These are phyloP conservation scores for Misgurnus anguillicaudatus DNA, from an alignment of 2,113 vertebrate species.

Conservation along the genomic window DNA sequence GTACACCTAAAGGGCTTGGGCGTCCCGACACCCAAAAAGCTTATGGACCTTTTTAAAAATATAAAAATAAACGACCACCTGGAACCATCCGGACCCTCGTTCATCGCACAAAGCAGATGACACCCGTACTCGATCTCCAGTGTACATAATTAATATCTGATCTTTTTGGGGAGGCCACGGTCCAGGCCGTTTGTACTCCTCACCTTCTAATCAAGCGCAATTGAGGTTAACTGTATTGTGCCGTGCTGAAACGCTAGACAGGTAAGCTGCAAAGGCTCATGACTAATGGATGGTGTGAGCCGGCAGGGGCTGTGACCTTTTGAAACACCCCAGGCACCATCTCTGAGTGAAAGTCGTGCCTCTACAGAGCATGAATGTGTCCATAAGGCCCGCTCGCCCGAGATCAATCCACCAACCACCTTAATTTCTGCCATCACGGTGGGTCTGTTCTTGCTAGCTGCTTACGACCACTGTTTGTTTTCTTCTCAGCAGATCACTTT, in stretches of 20 bases:
- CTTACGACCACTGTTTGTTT: constrained; percentile 71
- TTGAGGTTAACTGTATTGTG: constrained; percentile 76
- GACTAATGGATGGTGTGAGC: constrained; percentile 77
- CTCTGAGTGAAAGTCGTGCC: constrained; percentile 79
- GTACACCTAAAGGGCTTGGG: constrained; percentile 31
- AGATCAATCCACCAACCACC: constrained; percentile 49
- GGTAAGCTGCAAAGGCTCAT: constrained; percentile 74
- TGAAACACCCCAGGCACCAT: constrained; percentile 80
- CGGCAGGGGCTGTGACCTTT: constrained; percentile 75
- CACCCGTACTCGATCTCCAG: constrained; percentile 62
- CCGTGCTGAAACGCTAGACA: constrained; percentile 73
- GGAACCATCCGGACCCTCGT: constrained; percentile 8
- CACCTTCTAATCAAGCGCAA: constrained; percentile 79
- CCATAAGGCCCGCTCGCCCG: constrained; percentile 69
- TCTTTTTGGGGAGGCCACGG: constrained; percentile 55
- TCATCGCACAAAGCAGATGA: constrained; percentile 25
- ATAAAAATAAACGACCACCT: too few species aligned
- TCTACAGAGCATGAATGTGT: constrained; percentile 71
- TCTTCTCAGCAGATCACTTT: constrained; percentile 64
- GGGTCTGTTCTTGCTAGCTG: constrained; percentile 59
- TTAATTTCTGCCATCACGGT: constrained; percentile 30
- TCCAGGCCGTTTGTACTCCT: constrained; percentile 63
- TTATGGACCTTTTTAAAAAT: background rate
- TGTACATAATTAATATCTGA: constrained; percentile 74
- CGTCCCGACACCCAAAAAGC: constrained; percentile 26